phyloP scores from a whole-genome alignment of 2,888 invertebrate genomes.

The Drosophila algonquin region DNA sequence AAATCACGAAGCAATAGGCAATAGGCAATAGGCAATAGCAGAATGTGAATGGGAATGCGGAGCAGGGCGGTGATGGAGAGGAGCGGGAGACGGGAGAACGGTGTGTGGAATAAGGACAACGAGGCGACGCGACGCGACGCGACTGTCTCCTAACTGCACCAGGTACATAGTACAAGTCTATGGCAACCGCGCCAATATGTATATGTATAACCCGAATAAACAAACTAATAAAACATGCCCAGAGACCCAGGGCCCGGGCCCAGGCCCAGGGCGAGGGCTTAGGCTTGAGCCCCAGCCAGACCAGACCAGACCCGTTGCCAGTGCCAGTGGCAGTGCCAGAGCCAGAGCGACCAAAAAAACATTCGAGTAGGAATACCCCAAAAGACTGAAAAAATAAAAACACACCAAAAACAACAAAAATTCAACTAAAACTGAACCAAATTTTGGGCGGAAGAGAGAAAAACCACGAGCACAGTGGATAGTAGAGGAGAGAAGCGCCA shows the following conservation, averaged over 20 bases:
- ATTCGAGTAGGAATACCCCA: constrained; percentile 42
- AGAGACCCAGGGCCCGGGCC: constrained; percentile 36
- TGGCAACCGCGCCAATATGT: constrained; percentile 81
- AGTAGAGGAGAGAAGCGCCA: not conserved
- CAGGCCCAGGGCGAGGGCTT: constrained; percentile 33
- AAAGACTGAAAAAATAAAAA: constrained; percentile 36
- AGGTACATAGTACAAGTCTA: constrained; percentile 59
- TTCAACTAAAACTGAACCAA: constrained; percentile 34
- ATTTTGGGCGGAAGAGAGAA: not conserved
- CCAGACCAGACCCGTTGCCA: constrained; percentile 9
- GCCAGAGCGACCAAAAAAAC: constrained; percentile 47
- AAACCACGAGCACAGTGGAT: not conserved
- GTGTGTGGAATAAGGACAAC: constrained; percentile 34
- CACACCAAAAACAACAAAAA: constrained; percentile 20
- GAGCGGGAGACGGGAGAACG: not conserved
- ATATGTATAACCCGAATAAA: constrained; percentile 84
- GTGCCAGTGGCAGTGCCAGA: not conserved
- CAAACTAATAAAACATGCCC: constrained; percentile 83
- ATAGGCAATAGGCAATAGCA: constrained; percentile 46
- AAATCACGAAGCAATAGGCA: constrained; percentile 71
- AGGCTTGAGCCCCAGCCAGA: not conserved
- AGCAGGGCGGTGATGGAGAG: constrained; percentile 11
- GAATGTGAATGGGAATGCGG: constrained; percentile 7
- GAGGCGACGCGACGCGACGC: constrained; percentile 8
- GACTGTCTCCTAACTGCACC: constrained; percentile 50